These are phyloP conservation scores for Karalla daura DNA, from an alignment of 2,797 vertebrate genomes.

Conservation along the genomic window DNA sequence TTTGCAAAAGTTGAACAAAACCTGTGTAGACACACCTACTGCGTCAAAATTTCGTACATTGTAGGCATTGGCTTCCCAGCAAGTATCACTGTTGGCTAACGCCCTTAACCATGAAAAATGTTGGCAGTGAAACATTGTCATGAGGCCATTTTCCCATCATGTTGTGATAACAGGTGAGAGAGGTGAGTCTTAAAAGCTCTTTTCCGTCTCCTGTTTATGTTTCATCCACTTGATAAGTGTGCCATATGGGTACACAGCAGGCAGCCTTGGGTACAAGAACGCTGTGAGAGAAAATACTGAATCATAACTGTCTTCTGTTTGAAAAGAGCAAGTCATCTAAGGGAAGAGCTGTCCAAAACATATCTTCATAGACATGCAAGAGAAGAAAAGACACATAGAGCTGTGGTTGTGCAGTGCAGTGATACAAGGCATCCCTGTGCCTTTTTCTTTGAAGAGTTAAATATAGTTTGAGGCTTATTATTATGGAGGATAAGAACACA, in stretches of 20 bases:
- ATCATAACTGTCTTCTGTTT: conserved; percentile 54
- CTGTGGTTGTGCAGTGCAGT: background rate
- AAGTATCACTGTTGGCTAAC: background rate
- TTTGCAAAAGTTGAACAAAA: background rate
- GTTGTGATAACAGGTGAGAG: conserved; percentile 24
- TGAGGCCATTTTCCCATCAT: background rate
- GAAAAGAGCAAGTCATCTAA: conserved; percentile 55
- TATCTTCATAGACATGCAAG: background rate
- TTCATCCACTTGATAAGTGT: conserved; percentile 37
- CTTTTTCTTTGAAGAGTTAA: background rate
- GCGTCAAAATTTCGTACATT: background rate
- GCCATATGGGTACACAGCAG: conserved; percentile 81
- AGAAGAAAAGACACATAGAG: background rate
- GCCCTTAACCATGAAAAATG: no score
- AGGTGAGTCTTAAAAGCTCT: conserved; percentile 1
- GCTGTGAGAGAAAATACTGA: conserved; percentile 51
- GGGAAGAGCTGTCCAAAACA: conserved; percentile 24
- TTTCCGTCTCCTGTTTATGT: conserved; percentile 27
- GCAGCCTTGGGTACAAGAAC: conserved; percentile 55
- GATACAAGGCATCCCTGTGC: background rate
- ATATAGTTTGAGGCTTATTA: background rate
- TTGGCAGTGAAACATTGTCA: no score
- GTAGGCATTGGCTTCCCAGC: background rate
- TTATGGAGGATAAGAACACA: conserved; percentile 5
- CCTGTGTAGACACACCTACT: background rate